Evolutionary conservation across 2,888 invertebrate species (phyloP).

Genomic region (Resseliella maxima): DNA sequence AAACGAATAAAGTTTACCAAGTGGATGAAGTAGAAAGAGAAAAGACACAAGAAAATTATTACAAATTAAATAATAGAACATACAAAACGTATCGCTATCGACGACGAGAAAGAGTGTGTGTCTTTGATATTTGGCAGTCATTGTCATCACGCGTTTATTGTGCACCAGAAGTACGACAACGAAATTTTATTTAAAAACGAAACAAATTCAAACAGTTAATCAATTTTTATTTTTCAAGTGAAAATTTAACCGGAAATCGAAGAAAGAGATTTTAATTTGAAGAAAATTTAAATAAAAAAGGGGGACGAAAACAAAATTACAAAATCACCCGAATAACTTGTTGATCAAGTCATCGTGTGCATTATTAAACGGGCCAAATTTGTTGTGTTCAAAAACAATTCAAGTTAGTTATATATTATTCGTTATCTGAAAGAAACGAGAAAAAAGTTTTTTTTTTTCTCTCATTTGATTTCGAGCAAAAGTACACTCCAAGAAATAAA

Average conservation of each 20-base stretch:
- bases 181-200: no score
- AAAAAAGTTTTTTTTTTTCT: not conserved
- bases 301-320: not conserved
- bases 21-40: not conserved
- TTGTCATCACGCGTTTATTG: constrained; percentile 45
- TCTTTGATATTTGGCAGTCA: not conserved
- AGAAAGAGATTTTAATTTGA: not conserved
- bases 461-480: not conserved
- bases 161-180: not conserved
- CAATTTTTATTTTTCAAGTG: not conserved
- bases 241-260: not conserved
- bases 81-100: constrained; percentile 25
- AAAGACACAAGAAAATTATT: constrained; percentile 4
- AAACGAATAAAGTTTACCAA: no score
- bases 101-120: no score
- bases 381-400: not conserved
- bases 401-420: no score
- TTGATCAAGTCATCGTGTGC: constrained; percentile 22
- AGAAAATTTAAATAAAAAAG: not conserved
- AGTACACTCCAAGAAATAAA: not conserved
- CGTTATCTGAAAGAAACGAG: constrained; percentile 8
- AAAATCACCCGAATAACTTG: constrained; percentile 44
- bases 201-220: not conserved
- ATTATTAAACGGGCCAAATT: not conserved
- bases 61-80: constrained; percentile 54